Evolutionary conservation across 2,888 invertebrate genomes (phyloP).

Genomic region (Ypsolopha scabrella): DNA sequence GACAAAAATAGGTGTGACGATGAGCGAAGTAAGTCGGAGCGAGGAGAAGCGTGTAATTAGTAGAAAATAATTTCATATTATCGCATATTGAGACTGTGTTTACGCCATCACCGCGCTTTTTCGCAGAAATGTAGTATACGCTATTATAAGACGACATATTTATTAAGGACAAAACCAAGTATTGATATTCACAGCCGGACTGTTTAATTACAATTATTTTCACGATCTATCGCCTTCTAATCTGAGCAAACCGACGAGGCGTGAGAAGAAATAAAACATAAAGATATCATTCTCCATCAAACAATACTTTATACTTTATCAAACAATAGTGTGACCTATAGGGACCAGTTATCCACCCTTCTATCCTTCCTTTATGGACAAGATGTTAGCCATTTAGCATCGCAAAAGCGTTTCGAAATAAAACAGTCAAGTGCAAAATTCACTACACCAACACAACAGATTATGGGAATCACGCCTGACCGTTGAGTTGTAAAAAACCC

Average conservation of each 20-base stretch:
- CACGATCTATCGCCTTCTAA: constrained; percentile 30
- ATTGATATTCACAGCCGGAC: too few species aligned
- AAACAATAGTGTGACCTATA: constrained; percentile 16
- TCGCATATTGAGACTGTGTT: too few species aligned
- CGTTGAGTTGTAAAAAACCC: constrained; percentile 17
- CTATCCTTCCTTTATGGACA: constrained; percentile 27
- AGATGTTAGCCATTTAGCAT: constrained; percentile 48
- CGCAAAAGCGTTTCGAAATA: constrained; percentile 16
- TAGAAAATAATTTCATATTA: too few species aligned
- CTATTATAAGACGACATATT: too few species aligned
- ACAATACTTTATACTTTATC: constrained; percentile 23
- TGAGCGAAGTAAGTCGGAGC: too few species aligned
- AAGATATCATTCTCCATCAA: constrained; percentile 28
- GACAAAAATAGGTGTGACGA: too few species aligned
- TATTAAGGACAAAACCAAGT: too few species aligned
- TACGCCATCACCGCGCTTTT: too few species aligned
- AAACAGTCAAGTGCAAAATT: constrained; percentile 60
- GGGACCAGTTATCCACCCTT: constrained; percentile 20
- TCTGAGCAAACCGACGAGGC: constrained; percentile 24
- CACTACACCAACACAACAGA: constrained; percentile 51
- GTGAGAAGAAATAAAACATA: constrained; percentile 41
- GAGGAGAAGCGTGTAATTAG: too few species aligned
- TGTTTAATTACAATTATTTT: constrained; percentile 16
- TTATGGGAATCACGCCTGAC: constrained; percentile 61
- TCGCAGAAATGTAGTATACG: too few species aligned